Conservation (phyloP, 2,113 vertebrate genomes). For the Xenopus borealis region DNA sequence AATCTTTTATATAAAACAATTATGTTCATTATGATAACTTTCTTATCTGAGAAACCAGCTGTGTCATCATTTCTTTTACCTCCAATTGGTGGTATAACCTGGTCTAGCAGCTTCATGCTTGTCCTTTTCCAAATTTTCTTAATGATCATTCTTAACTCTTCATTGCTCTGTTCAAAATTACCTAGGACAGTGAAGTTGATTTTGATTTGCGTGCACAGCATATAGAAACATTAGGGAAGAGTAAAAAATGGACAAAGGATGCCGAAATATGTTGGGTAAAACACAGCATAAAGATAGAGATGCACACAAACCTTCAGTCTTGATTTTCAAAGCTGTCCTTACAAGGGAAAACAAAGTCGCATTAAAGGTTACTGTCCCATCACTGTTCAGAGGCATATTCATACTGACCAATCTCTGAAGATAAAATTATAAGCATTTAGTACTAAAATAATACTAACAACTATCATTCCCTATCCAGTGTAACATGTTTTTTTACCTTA, state of each 20-base stretch:
- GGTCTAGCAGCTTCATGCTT: constrained; percentile 96
- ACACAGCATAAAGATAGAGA: neutral
- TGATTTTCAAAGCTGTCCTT: constrained; percentile 94
- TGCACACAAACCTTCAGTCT: constrained; percentile 83
- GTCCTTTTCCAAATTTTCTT: constrained; percentile 98
- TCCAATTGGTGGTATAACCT: constrained; percentile 96
- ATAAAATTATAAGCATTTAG: too few relatives aligned
- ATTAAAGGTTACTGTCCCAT: constrained; percentile 95
- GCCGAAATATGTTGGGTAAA: too few relatives aligned
- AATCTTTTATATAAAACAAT: too few relatives aligned
- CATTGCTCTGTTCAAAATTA: constrained; percentile 93
- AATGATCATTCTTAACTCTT: constrained; percentile 92
- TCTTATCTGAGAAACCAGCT: too few relatives aligned
- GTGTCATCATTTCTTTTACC: constrained; percentile 56
- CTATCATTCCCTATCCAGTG: too few relatives aligned
- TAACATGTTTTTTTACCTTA: constrained; percentile 69
- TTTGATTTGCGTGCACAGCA: too few relatives aligned
- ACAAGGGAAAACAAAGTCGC: constrained; percentile 95
- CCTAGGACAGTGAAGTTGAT: constrained; percentile 59
- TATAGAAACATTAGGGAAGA: neutral
- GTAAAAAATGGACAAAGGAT: neutral
- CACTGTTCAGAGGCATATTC: constrained; percentile 98
- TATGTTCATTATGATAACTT: too few relatives aligned
- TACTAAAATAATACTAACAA: too few relatives aligned
- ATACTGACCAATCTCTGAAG: constrained; percentile 87